phyloP scores from a whole-genome alignment of 2,888 invertebrate species.

The Myathropa florea region DNA sequence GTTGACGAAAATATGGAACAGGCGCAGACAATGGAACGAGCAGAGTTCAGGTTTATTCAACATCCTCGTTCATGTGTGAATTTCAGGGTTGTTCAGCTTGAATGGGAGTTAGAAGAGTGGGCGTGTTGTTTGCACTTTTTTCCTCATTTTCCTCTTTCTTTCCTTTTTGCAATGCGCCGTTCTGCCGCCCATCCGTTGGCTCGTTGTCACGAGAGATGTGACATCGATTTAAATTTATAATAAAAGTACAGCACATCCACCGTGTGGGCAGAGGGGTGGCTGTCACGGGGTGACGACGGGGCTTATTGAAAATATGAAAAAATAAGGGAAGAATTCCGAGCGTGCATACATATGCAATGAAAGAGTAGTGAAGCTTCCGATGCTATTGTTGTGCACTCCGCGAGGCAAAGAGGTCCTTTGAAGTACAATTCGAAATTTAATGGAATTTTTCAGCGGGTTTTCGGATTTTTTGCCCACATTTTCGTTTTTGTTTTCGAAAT shows the following conservation, averaged over 20 bases:
- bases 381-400: background rate
- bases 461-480: background rate
- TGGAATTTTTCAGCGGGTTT: background rate
- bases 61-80: constrained; percentile 57
- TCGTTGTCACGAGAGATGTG: constrained; percentile 36
- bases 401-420: background rate
- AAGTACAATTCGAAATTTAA: background rate
- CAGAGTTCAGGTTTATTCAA: constrained; percentile 56
- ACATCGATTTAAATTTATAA: constrained; percentile 67
- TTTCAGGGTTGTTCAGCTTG: constrained; percentile 49
- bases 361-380: background rate
- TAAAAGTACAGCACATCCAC: constrained; percentile 19
- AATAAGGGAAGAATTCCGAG: background rate
- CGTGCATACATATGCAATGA: background rate
- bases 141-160: background rate
- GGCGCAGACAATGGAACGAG: constrained; percentile 15
- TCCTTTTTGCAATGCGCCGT: background rate
- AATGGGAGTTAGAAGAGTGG: constrained; percentile 4
- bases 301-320: background rate
- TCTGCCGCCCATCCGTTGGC: background rate
- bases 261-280: background rate
- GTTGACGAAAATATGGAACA: constrained; percentile 48
- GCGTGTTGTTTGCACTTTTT: constrained; percentile 32
- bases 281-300: background rate
- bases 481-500: background rate